Base-by-base conservation (phyloP, 2,888 invertebrate genomes). In the Seira sanloemensis region DNA sequence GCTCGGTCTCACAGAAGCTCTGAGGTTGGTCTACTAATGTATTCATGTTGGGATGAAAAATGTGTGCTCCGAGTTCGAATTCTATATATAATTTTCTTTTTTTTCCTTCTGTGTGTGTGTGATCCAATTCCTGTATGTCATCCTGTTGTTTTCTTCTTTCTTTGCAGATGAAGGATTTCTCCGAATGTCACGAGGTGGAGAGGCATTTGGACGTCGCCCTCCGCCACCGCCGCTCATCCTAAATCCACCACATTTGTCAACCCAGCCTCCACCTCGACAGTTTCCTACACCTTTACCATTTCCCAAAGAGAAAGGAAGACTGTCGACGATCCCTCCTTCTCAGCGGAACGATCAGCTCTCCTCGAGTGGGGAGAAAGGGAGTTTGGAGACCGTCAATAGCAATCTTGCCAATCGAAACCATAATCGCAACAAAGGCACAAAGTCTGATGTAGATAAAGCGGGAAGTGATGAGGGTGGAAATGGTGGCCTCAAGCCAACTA, bases 151-250 rank as follows among this genome's bases (percentile, higher is more conserved):
- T 54, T 85, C 19, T 77, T 78, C 37, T 66, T 73, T 75, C 72
- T 66, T 87, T 87, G 54, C 80, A 89, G 89, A 89, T 89, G 89
- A 89, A 84, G 89, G 89, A 76, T 89, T 89, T 85, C 87, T 89
- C 46, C 89, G 89, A 79, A 89, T 89, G 89, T 89, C 89, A 69
- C 84, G 89, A 75, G 89, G 89, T 78, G 89, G 89, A 80, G 89
- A 89, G 81, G 89, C 89, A 66, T 89, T 89, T 85, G 89, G 89
- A 27, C 87, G 88, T 78, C 85, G 89, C 65, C 89, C 88, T 73
- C 89, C 89, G 46, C 89, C 89, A 83, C 89, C 89, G 66, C 89
- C 89, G 46, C 77, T 88, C 77, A 88, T 89, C 73, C 68, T 88
- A 73, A 87, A 88, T 85, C 88, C 89, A 65, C 88, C 89, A 50